Evolutionary conservation across 2,888 invertebrate species (phyloP), one percentile per base, ranked within the genome.

Genomic region (Maniola hyperantus): DNA sequence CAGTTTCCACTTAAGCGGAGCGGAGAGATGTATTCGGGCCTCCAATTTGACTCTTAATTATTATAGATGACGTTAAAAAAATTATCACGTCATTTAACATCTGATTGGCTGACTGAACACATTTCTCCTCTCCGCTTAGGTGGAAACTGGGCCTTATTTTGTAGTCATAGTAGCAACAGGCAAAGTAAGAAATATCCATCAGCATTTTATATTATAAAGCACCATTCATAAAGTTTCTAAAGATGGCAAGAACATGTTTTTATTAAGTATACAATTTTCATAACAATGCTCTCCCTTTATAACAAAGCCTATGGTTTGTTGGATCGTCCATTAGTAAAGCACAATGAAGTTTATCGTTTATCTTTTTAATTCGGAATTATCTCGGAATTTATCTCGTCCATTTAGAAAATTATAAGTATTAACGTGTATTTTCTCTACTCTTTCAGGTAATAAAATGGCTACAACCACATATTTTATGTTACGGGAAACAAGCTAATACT

Each of bases 391-490:
- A 34, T 15, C 15, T 10, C 15, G 18, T n/a, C n/a, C 10, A 10
- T 39, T 39, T 39, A 10, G 48, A 48, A 48, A 18, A 18, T 48
- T 15, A 18, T 10, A 6, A 8, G n/a, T 33, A 11, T 33, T 39
- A 55, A 55, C 8, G 36, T 15, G 54, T 55, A 1, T 36, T 36
- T 55, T 58, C 2, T n/a, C 26, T 44, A 15, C 13, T 58, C 46
- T 58, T 58, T n/a, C 58, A 58, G 58, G 58, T 58, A 57, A 58
- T 44, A 7, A 11, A 26, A 10, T 33, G n/a, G 58, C 26, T 46
- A 36, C 36, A 46, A 15, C 18, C 2, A 44, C n/a, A 44, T 11
- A 44, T 34, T 34, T 6, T n/a, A 44, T n/a, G 5, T 13, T 6
- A 48, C 5, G 8, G 15, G 8, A 18, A 4, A 18, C 15, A 18